Evolutionary conservation across 2,888 invertebrate genomes (phyloP).

Genomic region (Trichopria drosophilae): DNA sequence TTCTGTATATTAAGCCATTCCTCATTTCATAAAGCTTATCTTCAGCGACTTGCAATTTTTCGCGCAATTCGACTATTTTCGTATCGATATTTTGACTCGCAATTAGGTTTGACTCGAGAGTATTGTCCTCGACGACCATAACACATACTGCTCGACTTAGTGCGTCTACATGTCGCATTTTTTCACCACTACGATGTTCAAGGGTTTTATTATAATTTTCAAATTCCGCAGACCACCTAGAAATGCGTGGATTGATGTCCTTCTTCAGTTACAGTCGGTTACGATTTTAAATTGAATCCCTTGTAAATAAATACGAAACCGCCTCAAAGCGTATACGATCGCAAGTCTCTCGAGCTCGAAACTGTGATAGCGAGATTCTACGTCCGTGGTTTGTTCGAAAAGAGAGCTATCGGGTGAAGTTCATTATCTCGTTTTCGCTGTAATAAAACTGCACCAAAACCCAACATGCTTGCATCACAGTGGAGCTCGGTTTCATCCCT

Average conservation of each 20-base stretch:
- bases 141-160: slow-evolving; percentile 28
- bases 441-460: background rate
- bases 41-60: slow-evolving; percentile 14
- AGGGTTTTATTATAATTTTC: slow-evolving; percentile 7
- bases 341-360: background rate
- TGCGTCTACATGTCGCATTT: slow-evolving; percentile 41
- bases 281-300: background rate
- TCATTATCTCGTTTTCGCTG: background rate
- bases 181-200: slow-evolving; percentile 15
- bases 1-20: slow-evolving; percentile 20
- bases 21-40: slow-evolving; percentile 20
- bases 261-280: slow-evolving; percentile 1
- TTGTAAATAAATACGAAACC: background rate
- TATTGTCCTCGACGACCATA: too few relatives aligned
- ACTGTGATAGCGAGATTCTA: too few relatives aligned
- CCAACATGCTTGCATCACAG: slow-evolving; percentile 1
- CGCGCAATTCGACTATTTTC: slow-evolving; percentile 16
- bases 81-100: slow-evolving; percentile 5
- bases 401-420: background rate
- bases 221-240: slow-evolving; percentile 40
- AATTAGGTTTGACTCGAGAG: slow-evolving; percentile 13
- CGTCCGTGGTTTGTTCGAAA: too few relatives aligned
- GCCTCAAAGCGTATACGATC: background rate
- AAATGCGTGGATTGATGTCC: slow-evolving; percentile 9
- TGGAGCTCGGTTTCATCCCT: background rate